Evolutionary conservation across 1,140 invertebrate genomes (phyloP), one percentile per base, ranked within the genome.

Genomic region (Leptinotarsa defecta): DNA sequence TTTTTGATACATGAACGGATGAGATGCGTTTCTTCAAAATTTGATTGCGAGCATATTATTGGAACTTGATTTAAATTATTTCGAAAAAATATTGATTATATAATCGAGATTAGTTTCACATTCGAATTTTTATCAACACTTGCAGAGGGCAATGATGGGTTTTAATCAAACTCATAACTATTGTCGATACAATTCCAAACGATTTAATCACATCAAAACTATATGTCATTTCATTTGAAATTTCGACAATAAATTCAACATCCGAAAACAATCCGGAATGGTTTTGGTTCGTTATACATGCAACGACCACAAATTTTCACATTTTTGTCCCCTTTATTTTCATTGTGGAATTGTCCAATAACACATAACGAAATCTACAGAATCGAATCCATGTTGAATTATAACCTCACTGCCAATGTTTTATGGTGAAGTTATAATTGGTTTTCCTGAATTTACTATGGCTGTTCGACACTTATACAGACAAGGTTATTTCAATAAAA

Each of bases 271-370:
- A 15, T 57, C 52, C 4, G 17, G 3, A 57, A 15, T 19, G 52
- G 4, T 57, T 17, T 57, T 57, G 17, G 52, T 57, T 57, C 0
- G 15, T 15, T 57, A 17, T 57, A 57, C 52, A 57, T 57, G 52
- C 52, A 17, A 19, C 52, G 52, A 57, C 52, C 52, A 19, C 52
- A 57, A 57, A 57, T 57, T 57, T 57, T 57, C 52, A 57, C 52
- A 57, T 57, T 57, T 57, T 19, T 4, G 15, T 57, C 13, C 15
- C n/a, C n/a, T 57, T 57, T 17, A 17, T 57, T 57, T 19, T 4
- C 52, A 57, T 57, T 57, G 52, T 57, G 52, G 52, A 57, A 17
- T 57, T 57, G 13, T 57, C 52, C 15, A 57, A 57, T 57, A 57
- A 57, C 52, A 57, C 52, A 57, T 57, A 57, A 57, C 52, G 52